Evolutionary conservation across 2,113 vertebrate species (phyloP).

Genomic region (Zapornia atra): DNA sequence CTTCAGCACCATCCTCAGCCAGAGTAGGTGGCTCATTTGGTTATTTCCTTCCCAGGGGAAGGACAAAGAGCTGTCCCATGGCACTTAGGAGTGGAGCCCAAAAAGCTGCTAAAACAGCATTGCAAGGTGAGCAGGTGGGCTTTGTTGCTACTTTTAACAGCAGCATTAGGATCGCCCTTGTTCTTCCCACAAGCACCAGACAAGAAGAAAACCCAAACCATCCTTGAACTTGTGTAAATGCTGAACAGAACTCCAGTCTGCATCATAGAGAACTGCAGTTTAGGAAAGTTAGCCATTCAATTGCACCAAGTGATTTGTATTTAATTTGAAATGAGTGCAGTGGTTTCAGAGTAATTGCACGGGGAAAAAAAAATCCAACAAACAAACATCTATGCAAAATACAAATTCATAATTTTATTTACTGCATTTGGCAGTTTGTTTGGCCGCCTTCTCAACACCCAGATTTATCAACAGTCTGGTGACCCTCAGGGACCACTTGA

Average conservation of each 20-base stretch:
- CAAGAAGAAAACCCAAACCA: not conserved
- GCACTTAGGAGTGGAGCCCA: not conserved
- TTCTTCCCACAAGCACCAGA: not conserved
- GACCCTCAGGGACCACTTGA: slow-evolving; percentile 63
- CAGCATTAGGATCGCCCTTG: not conserved
- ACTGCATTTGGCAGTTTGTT: slow-evolving; percentile 48
- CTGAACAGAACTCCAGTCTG: not conserved
- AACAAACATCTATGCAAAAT: not conserved
- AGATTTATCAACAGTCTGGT: slow-evolving; percentile 62
- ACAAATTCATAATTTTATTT: slow-evolving; percentile 51
- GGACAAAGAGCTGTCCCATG: not conserved
- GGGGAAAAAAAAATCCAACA: not conserved
- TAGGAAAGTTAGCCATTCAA: not conserved
- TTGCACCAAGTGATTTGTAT: not conserved
- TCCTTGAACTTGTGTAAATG: not conserved
- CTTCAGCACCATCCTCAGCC: not conserved
- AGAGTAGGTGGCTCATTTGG: not conserved
- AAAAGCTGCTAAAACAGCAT: not conserved
- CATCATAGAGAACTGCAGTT: not conserved
- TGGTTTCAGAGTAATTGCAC: not conserved
- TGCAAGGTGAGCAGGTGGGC: rapidly evolving
- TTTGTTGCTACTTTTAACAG: not conserved
- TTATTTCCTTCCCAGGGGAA: not conserved
- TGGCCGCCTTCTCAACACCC: not conserved
- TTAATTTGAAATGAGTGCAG: not conserved